Base-by-base conservation (phyloP, 2,113 vertebrate genomes). In the Eubucco bourcierii region DNA sequence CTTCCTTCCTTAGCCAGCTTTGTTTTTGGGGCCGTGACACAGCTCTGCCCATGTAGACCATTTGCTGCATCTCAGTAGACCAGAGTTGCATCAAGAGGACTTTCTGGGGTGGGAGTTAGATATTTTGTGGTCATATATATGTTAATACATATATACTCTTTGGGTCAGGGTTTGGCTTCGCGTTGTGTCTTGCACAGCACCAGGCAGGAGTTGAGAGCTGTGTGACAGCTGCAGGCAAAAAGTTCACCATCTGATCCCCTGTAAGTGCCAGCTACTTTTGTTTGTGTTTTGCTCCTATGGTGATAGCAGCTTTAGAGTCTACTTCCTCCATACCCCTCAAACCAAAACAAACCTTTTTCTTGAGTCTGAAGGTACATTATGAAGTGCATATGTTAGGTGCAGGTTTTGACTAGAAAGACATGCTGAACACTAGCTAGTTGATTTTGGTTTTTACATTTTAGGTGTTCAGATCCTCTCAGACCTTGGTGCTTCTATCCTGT, bases 251-350 rank as follows among this genome's bases (percentile, higher is more conserved):
- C 90, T 84, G 95, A 94, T 95, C 80, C 75, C 28, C 21, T 82
- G 50, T 19, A 33, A 88, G 34, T 58, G 19, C 87, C 80, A 89
- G 63, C 59, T 70, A 41, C 90, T 88, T 80, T 33, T 94, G 85
- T 96, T 10, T 95, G 75, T 93, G 7, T 93, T 95, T 95, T 95
- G 96, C 85, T 96, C 88, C 91, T 88, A 93, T 95, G 85, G 94
- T 95, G 92, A 94, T 71, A 0, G 0, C 71, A 66, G 46, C 34
- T 66, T 88, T 74, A 24, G 23, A 77, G 25, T 61, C 44, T 50
- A 58, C 58, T 94, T 91, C 77, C 63, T 93, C 60, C 88, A 75
- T 74, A 63, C 66, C 71, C 55, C 27, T 76, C 28, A 31, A 46
- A 79, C 63, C 29, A 79, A 88, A 88, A 17, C 66, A 79, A 71